Evolutionary conservation across 2,888 invertebrate genomes (phyloP).

Genomic region (Gari tellinella): DNA sequence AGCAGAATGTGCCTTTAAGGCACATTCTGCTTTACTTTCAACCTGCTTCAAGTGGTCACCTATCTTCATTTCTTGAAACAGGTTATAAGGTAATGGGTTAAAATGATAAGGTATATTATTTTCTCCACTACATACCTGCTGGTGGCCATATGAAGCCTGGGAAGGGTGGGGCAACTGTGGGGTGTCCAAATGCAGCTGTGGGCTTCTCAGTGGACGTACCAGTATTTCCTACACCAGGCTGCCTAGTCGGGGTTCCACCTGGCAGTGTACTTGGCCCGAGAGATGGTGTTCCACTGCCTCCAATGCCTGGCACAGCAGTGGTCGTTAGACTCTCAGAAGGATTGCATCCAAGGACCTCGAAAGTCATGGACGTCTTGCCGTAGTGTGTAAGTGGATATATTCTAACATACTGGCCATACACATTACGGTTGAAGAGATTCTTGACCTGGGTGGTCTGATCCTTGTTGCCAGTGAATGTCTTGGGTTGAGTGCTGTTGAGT

Average conservation of each 20-base stretch:
- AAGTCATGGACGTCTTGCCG: slow-evolving; percentile 66
- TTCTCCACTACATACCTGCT: too few species aligned
- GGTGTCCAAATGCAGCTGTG: slow-evolving; percentile 40
- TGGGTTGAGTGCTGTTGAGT: slow-evolving; percentile 44
- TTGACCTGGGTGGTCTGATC: slow-evolving; percentile 61
- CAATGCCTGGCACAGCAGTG: slow-evolving; percentile 42
- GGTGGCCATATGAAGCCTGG: slow-evolving; percentile 40
- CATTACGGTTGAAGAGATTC: slow-evolving; percentile 68
- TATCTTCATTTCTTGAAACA: too few species aligned
- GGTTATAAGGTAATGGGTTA: too few species aligned
- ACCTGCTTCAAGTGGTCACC: too few species aligned
- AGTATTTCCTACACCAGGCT: slow-evolving; percentile 18
- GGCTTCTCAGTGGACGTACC: slow-evolving; percentile 21
- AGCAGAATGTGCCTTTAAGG: too few species aligned
- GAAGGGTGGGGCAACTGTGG: slow-evolving; percentile 34
- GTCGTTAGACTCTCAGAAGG: slow-evolving; percentile 51
- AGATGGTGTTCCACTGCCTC: slow-evolving; percentile 27
- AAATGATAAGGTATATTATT: too few species aligned
- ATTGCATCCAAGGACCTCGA: slow-evolving; percentile 76
- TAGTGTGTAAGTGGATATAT: slow-evolving; percentile 69
- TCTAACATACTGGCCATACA: slow-evolving; percentile 68
- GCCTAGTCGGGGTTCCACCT: too few species aligned
- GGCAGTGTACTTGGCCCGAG: not conserved
- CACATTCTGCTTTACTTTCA: too few species aligned
- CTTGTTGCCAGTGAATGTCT: slow-evolving; percentile 66